Percentiles rank a stretch among this genome's conserved stretches.
Evolutionary conservation across 1,140 invertebrate genomes (phyloP).

Genomic region (Penaeus vannamei): DNA sequence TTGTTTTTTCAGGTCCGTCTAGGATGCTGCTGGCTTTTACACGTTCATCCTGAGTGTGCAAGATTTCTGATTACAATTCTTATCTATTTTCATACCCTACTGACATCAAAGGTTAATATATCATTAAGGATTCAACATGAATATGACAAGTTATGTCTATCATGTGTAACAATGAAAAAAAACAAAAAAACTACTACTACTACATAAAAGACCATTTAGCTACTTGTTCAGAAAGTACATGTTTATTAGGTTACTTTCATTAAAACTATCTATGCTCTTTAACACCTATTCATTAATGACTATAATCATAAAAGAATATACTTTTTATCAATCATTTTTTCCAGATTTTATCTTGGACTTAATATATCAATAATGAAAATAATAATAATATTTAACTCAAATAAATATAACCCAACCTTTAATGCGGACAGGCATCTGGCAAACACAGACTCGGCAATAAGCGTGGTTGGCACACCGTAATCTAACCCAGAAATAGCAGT

Average conservation of each 20-base stretch:
- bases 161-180: no score
- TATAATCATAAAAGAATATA: no score
- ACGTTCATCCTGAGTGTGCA: constrained; percentile 78
- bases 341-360: no score
- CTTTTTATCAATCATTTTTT: no score
- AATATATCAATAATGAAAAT: no score
- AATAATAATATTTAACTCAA: not conserved
- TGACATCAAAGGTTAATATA: not conserved
- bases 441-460: constrained; percentile 99
- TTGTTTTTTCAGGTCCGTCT: constrained; percentile 77
- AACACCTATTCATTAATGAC: no score
- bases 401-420: constrained; percentile 21
- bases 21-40: constrained; percentile 85
- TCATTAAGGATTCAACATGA: not conserved
- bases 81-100: not conserved
- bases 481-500: constrained; percentile 96
- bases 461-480: constrained; percentile 96
- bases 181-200: not conserved
- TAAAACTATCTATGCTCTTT: no score
- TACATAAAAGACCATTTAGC: not conserved
- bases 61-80: not conserved
- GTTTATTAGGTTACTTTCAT: no score
- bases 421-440: constrained; percentile 72
- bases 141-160: not conserved
- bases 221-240: not conserved